phyloP scores from a whole-genome alignment of 1,140 invertebrate species.

The Globodera ellingtonae region DNA sequence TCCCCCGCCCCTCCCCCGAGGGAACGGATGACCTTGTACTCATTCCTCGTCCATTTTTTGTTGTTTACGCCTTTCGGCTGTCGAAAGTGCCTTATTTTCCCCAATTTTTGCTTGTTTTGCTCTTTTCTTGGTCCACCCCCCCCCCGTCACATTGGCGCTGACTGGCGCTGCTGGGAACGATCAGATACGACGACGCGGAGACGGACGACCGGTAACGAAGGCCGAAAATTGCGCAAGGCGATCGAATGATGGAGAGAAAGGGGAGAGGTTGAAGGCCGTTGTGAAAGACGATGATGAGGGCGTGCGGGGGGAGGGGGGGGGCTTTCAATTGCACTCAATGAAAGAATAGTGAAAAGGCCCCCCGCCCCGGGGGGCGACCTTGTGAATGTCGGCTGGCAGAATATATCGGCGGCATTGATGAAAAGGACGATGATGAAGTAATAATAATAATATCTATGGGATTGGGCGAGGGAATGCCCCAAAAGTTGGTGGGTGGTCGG shows the following conservation, averaged over 20 bases:
- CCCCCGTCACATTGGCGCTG: conserved; percentile 5
- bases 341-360: background rate
- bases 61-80: conserved; percentile 18
- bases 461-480: no score
- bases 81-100: conserved; percentile 24
- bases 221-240: conserved; percentile 33
- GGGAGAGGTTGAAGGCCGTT: background rate
- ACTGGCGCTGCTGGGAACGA: conserved; percentile 30
- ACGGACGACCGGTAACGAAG: conserved; percentile 2
- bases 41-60: conserved; percentile 8
- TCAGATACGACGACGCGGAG: conserved; percentile 18
- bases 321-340: conserved; percentile 22
- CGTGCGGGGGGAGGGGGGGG: background rate
- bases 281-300: background rate
- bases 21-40: conserved; percentile 1
- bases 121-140: conserved; percentile 4
- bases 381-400: background rate
- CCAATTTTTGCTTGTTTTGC: background rate
- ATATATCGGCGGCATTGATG: background rate
- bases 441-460: no score
- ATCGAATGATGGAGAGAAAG: background rate
- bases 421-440: no score
- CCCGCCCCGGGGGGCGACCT: background rate
- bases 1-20: background rate
- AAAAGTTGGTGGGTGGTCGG: background rate